Base-by-base conservation (phyloP, 2,888 invertebrate genomes). In the Pheosia gnoma region DNA sequence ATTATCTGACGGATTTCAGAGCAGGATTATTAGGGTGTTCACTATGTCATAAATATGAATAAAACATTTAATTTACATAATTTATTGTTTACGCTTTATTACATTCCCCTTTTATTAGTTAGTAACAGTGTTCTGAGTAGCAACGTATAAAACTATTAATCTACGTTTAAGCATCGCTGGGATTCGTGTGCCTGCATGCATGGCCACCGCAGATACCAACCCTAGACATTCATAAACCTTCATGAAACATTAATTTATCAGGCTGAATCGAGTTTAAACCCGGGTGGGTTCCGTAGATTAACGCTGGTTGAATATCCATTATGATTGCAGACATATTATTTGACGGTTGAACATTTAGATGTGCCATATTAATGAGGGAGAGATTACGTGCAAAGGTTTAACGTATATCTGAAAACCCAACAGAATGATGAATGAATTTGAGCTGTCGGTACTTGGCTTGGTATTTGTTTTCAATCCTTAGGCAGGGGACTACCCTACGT, bases 211-310 rank as follows among this genome's bases (percentile, higher is more conserved):
- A 11, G 58, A 59, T 59, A 47, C 38, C 58, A 65, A 37, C 64
- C 62, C 73, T 62, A 57, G 56, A 43, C 58, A 60, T 63, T 59
- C 36, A 52, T 43, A 38, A 61, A 61, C 47, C 52, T 65, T 72
- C 65, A 70, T 73, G 67, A 70, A 73, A 73, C 72, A 70, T 73
- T 73, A 38, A 73, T 72, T 70, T 67, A 63, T 70, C 65, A 54
- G 43, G 25, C 67, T 72, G 61, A 68, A 68, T 57, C 54, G 59
- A 70, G 57, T 64, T 71, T 64, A 65, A 72, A 59, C 63, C 61
- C 60, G 60, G 41, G 67, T 63, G 65, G 62, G 60, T 60, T 62
- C 43, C 38, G 59, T 62, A 65, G 74, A 72, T 72, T 72, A 72
- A 70, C 74, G 65, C 63, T 10, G 63, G 59, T 63, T 66, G 66